Base-by-base conservation (phyloP, 2,797 vertebrate genomes). In the Sebastes matsubarae region DNA sequence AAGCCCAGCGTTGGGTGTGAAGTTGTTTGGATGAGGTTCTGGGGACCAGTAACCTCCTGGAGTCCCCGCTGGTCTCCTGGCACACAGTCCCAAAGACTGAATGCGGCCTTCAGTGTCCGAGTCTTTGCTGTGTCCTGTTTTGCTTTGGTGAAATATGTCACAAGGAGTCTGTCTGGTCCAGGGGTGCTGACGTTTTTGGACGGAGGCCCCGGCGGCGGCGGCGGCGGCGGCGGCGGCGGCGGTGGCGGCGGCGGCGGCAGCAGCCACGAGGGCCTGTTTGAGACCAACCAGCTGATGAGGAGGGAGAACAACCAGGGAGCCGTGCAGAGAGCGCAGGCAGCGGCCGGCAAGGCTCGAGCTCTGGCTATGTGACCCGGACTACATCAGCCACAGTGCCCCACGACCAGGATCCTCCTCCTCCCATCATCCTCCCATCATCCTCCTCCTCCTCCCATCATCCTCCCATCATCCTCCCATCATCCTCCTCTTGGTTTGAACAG, bases 251-350 rank as follows among this genome's bases (percentile, higher is more conserved):
- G 3, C 25, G 25, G 25, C 3, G 25, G 25, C 25, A 34, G 85
- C 93, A 50, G 80, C 80, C 97, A 97, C 0, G 97, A 98, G 89
- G 97, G 97, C 9, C 89, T 98, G 86, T 98, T 98, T 57, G 97
- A 98, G 90, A 97, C 95, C 93, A 97, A 96, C 93, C 97, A 96
- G 94, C 95, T 98, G 80, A 89, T 92, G 73, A 94, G 96, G 85
- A 92, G 94, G 9, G 97, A 97, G 94, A 96, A 94, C 88, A 96
- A 96, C 81, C 93, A 96, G 0, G 94, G 87, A 0, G 87, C 96
- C 6, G 94, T 97, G 66, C 97, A 97, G 94, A 93, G 95, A 79
- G 97, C 97, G 0, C 96, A 97, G 89, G 95, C 95, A 0, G 96
- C 97, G 4, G 97, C 97, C 71, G 96, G 96, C 86, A 96, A 96